Evolutionary conservation across 2,113 vertebrate genomes (phyloP), one percentile per base, ranked within the genome.

Genomic region (Hiodon alosoides): DNA sequence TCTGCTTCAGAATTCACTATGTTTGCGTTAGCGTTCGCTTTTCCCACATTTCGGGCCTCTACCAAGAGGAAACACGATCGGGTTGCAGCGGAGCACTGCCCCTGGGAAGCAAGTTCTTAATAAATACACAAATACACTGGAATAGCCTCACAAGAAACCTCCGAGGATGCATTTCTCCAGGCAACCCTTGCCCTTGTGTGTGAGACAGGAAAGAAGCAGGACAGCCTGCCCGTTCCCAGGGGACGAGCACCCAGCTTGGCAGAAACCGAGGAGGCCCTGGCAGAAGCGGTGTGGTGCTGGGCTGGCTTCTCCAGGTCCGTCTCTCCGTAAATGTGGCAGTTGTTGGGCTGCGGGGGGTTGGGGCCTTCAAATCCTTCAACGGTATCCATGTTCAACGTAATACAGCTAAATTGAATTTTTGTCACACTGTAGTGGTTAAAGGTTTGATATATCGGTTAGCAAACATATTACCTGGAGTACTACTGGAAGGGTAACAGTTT

Each of bases 281-380:
- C 90, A 3, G 93, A 95, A 69, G 93, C 92, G 0, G 94, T 96
- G 59, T 98, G 96, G 96, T 88, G 91, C 65, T 97, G 94, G 67
- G 85, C 90, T 0, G 97, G 95, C 54, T 88, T 98, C 17, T 81
- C 93, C 83, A 92, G 90, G 97, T 98, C 80, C 84, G 90, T 2
- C 1, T 71, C 54, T 2, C 1, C 47, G 53, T 16, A 16, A 31
- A 31, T 31, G 31, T 31, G 31, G 31, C 31, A 31, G 31, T 31
- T 31, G 31, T 31, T 31, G 31, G 31, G 31, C 31, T 31, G 31
- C 31, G 2, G 31, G 31, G 31, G 31, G 2, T 31, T 31, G 31
- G 31, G 31, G 31, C 31, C 31, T 31, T 31, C 2, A 31, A 31
- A 31, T 31, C 31, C 31, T 31, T 31, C 31, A 31, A 31, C 31